Percentiles rank a stretch among this genome's conserved stretches.
phyloP scores from a whole-genome alignment of 2,113 vertebrate species.

The Orycteropus afer region DNA sequence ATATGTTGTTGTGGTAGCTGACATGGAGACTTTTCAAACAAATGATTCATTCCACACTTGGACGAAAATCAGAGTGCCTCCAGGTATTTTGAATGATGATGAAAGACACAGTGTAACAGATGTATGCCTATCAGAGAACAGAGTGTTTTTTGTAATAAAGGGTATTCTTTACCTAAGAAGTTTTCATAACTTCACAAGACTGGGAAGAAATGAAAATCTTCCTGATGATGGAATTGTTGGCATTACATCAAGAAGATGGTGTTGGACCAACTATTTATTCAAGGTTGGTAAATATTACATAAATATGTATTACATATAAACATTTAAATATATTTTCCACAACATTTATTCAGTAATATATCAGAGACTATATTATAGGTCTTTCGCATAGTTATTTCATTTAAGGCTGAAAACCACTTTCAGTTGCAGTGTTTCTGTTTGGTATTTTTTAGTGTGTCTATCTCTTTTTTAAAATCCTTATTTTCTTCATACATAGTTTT shows the following conservation, averaged over 20 bases:
- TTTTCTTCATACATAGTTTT: not conserved
- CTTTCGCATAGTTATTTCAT: not conserved
- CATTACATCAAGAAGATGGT: constrained; percentile 68
- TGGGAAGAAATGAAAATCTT: constrained; percentile 43
- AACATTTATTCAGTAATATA: not conserved
- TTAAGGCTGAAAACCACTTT: constrained; percentile 14
- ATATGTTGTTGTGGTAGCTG: not conserved
- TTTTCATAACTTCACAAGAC: rapidly evolving
- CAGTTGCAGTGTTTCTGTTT: not conserved
- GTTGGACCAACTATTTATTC: constrained; percentile 48
- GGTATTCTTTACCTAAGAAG: constrained; percentile 34
- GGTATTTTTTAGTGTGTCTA: not conserved
- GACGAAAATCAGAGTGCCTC: constrained; percentile 56
- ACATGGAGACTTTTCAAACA: constrained; percentile 66
- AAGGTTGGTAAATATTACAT: constrained; percentile 65
- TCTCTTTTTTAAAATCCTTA: not conserved
- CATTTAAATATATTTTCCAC: not conserved
- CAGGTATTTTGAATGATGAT: not conserved
- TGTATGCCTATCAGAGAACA: not conserved
- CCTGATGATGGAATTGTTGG: constrained; percentile 60
- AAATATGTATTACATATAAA: not conserved
- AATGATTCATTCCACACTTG: constrained; percentile 68
- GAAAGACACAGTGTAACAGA: constrained; percentile 44
- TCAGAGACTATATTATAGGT: not conserved
- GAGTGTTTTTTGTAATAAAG: constrained; percentile 59